A percentile compares a stretch with the other conserved stretches of the same genome.
phyloP scores from a whole-genome alignment of 2,797 vertebrate genomes.

The Alectoris magna region DNA sequence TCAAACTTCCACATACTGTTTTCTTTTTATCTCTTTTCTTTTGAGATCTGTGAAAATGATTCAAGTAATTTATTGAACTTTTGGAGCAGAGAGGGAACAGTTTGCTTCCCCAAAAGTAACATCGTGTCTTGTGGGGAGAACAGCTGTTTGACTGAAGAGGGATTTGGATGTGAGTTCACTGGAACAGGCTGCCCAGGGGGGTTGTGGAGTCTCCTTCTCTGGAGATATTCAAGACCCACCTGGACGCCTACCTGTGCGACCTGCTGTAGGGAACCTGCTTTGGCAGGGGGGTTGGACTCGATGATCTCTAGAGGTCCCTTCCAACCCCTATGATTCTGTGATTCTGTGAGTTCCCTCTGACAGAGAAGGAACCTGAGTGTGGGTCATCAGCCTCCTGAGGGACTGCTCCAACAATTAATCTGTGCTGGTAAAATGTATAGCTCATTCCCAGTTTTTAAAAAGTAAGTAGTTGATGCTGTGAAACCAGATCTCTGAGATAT shows the following conservation, averaged over 20 bases:
- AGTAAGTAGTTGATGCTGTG: not conserved
- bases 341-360: not conserved
- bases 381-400: not conserved
- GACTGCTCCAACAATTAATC: not conserved
- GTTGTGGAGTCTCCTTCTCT: too few species aligned
- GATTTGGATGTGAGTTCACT: not conserved
- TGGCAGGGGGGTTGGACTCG: too few species aligned
- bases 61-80: not conserved
- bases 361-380: not conserved
- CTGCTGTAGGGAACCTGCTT: too few species aligned
- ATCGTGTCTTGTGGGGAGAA: fast-evolving
- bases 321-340: too few species aligned
- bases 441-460: not conserved
- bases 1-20: not conserved
- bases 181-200: too few species aligned
- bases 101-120: not conserved
- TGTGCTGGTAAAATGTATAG: not conserved
- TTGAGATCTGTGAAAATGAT: not conserved
- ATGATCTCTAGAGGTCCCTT: too few species aligned
- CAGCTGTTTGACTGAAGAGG: fast-evolving
- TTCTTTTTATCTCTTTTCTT: not conserved
- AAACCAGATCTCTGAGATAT: not conserved
- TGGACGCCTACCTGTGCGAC: too few species aligned
- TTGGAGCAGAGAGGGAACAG: not conserved
- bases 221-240: too few species aligned